Conservation (phyloP, 2,797 vertebrate species). For the Molothrus ater region DNA sequence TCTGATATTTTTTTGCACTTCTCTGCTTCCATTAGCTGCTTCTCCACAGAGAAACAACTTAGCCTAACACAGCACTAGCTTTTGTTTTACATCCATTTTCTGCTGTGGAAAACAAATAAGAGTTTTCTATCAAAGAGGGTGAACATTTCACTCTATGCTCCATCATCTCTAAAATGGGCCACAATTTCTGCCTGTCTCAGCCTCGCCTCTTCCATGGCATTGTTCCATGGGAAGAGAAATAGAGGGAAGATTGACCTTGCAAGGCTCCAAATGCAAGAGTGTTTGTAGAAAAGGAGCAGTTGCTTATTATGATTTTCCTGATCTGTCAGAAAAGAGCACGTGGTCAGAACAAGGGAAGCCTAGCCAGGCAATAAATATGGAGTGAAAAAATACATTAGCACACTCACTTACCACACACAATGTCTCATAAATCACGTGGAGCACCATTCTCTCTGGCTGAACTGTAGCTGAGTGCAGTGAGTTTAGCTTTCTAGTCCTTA, state of each 20-base stretch:
- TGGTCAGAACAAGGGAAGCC: neutral
- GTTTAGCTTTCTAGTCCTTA: neutral
- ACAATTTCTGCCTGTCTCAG: neutral
- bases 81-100: neutral
- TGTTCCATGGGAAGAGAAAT: constrained; percentile 14
- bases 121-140: neutral
- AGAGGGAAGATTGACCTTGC: neutral
- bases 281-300: constrained; percentile 56
- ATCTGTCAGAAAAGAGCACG: constrained; percentile 10
- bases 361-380: constrained; percentile 24
- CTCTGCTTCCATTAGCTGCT: neutral
- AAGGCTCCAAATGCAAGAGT: constrained; percentile 4
- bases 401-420: constrained; percentile 24
- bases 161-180: neutral
- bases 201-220: neutral
- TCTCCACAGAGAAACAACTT: neutral
- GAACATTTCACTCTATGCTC: neutral
- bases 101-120: neutral
- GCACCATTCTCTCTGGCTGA: neutral
- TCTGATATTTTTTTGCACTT: neutral
- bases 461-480: neutral
- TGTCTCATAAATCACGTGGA: constrained; percentile 30
- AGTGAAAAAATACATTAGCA: constrained; percentile 28
- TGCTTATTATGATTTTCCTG: constrained; percentile 52
- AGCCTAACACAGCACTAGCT: neutral